These are phyloP conservation scores for Centruroides sculpturatus DNA, from an alignment of 1,140 invertebrate species.

Conservation along the genomic window DNA sequence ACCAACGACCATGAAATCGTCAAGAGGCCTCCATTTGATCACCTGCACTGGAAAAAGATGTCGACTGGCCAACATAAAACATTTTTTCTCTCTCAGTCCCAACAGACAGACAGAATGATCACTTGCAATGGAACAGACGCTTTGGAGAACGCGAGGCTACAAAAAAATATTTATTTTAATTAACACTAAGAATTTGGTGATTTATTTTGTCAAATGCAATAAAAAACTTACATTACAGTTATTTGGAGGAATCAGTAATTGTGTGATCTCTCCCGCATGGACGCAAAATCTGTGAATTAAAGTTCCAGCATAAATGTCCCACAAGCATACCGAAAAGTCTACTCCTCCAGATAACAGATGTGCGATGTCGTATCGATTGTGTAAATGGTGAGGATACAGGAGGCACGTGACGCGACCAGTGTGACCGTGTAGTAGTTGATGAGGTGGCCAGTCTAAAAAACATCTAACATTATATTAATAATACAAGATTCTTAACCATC, in stretches of 20 bases:
- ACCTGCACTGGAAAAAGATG: conserved; percentile 91
- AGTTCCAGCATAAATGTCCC: conserved; percentile 85
- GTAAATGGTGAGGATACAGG: conserved; percentile 83
- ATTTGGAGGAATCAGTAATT: conserved; percentile 78
- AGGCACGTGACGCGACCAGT: conserved; percentile 87
- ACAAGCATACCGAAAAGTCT: conserved; percentile 94
- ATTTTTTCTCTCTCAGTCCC: conserved; percentile 84
- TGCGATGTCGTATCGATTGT: conserved; percentile 79
- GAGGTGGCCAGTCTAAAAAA: conserved; percentile 65
- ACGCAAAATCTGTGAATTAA: conserved; percentile 90
- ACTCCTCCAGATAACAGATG: conserved; percentile 89
- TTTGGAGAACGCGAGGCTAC: conserved; percentile 80
- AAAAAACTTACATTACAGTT: conserved; percentile 59
- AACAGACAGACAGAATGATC: conserved; percentile 94
- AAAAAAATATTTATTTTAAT: conserved; percentile 18
- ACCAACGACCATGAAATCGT: conserved; percentile 97
- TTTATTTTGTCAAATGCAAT: neutral
- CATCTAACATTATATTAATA: neutral
- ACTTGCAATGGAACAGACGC: conserved; percentile 89
- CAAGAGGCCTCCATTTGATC: conserved; percentile 92
- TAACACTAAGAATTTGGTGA: neutral
- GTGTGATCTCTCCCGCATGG: conserved; percentile 70
- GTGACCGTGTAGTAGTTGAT: conserved; percentile 79
- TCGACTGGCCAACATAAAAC: conserved; percentile 83
- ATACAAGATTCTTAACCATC: too few relatives aligned